Evolutionary conservation across 2,113 vertebrate species (phyloP).

Genomic region (Ondatra zibethicus): DNA sequence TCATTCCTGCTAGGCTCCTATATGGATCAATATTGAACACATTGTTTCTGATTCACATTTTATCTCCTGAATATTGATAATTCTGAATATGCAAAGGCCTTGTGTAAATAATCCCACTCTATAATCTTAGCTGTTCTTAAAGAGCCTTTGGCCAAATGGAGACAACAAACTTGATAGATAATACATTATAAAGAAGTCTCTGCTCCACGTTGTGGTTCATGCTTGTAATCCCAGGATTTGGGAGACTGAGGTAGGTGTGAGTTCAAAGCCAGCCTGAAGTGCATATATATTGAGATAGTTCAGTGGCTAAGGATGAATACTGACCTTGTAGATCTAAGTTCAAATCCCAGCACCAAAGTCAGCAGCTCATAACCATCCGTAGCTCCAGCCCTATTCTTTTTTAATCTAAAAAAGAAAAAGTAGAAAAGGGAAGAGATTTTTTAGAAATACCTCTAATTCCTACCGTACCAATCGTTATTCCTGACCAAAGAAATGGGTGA

Average conservation of each 20-base stretch:
- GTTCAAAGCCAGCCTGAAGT: no score
- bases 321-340: neutral
- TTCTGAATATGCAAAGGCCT: slow-evolving; percentile 34
- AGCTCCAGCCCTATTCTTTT: neutral
- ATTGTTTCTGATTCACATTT: neutral
- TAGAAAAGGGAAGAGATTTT: neutral
- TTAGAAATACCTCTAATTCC: neutral
- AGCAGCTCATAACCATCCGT: no score
- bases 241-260: neutral
- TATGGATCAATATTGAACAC: neutral
- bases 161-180: neutral
- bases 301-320: neutral
- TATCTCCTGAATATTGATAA: slow-evolving; percentile 26
- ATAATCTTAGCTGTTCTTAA: slow-evolving; percentile 26
- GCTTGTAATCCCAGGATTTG: neutral
- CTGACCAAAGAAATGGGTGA: slow-evolving; percentile 8
- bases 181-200: neutral
- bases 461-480: neutral
- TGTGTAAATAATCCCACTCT: neutral
- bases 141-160: slow-evolving; percentile 18
- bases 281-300: neutral
- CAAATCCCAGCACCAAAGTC: neutral
- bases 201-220: no score
- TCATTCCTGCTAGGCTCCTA: neutral
- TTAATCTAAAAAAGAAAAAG: no score